phyloP scores from a whole-genome alignment of 2,797 vertebrate genomes.

The Micrastur ruficollis region DNA sequence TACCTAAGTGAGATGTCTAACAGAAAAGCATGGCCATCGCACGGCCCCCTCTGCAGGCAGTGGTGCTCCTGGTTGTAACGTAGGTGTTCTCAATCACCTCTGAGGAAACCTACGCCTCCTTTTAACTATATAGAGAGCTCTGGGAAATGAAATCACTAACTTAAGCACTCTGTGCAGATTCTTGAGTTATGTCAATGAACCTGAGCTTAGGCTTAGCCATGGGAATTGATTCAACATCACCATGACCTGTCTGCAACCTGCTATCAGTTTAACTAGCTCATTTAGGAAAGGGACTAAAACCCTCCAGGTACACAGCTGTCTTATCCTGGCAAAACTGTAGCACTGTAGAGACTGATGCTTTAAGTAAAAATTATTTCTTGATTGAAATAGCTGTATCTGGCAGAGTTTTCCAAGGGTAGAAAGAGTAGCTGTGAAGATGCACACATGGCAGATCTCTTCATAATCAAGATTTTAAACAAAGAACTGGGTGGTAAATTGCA shows the following conservation, averaged over 20 bases:
- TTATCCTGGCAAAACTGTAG: not conserved
- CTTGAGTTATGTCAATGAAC: not conserved
- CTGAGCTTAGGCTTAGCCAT: not conserved
- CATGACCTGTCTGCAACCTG: not conserved
- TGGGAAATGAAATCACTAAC: not conserved
- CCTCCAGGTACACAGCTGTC: not conserved
- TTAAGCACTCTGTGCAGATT: not conserved
- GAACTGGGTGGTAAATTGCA: not conserved
- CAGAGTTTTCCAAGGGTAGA: not conserved
- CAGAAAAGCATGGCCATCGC: not conserved
- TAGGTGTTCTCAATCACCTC: not conserved
- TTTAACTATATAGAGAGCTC: not conserved
- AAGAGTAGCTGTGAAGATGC: not conserved
- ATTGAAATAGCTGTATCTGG: not conserved
- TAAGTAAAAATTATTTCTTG: not conserved
- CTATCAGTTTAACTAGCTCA: not conserved
- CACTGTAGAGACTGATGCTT: not conserved
- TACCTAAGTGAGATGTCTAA: not conserved
- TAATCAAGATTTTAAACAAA: not conserved
- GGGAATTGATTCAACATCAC: not conserved
- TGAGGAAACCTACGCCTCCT: not conserved
- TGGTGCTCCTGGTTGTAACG: not conserved
- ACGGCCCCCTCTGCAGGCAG: not conserved
- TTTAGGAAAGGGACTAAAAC: not conserved
- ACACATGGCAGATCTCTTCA: not conserved